Evolutionary conservation across 37 sponge, comb jelly and placozoan genomes (phyloP).

Genomic region (Theonella swinhoei): DNA sequence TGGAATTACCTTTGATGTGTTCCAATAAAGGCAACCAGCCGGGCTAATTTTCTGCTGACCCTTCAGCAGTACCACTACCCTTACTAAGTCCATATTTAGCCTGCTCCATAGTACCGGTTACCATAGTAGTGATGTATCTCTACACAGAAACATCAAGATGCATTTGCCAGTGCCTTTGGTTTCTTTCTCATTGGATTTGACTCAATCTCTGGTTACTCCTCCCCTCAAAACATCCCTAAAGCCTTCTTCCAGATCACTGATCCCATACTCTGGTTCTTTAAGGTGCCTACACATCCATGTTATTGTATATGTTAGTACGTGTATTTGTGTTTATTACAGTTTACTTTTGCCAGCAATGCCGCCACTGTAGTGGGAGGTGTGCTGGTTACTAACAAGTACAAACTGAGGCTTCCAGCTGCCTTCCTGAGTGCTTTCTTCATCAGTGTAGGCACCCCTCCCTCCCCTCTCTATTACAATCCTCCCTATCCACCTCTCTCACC

Average conservation of each 20-base stretch:
- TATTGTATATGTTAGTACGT: not conserved
- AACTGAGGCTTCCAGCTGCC: constrained; percentile 75
- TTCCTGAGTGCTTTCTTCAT: constrained; percentile 89
- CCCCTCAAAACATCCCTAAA: not conserved
- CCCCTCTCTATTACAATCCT: not conserved
- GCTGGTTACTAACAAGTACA: constrained; percentile 75
- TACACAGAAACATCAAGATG: constrained; percentile 91
- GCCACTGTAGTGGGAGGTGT: constrained; percentile 91
- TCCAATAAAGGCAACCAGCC: no score
- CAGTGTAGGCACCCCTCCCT: constrained; percentile 71
- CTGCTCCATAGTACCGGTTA: not conserved
- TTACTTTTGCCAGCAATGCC: constrained; percentile 93
- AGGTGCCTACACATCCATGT: constrained; percentile 29
- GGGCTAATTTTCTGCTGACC: no score
- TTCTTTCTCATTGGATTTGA: constrained; percentile 89
- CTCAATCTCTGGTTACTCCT: constrained; percentile 41
- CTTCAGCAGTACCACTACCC: no score
- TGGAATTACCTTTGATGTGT: no score
- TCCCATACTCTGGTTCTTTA: constrained; percentile 81
- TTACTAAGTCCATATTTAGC: not conserved
- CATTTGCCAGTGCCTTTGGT: constrained; percentile 93
- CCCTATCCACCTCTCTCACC: not conserved
- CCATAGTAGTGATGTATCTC: not conserved
- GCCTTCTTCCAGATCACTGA: constrained; percentile 59
- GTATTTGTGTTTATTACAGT: constrained; percentile 38